Conservation (phyloP, 2,888 invertebrate species). For the Sminthurides aquaticus region DNA sequence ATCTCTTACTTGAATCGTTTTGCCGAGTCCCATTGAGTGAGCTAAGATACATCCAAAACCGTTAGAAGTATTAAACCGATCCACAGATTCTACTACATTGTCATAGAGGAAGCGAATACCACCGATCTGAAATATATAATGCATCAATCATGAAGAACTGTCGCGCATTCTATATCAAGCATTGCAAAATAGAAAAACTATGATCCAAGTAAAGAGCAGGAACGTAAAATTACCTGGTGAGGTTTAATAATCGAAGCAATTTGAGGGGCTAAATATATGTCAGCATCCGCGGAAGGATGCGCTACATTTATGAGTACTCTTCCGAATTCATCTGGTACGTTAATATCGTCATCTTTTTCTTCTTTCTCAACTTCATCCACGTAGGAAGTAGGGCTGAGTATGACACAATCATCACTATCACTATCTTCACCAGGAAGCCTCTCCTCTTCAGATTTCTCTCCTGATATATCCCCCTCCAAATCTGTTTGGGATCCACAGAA, state of each 20-base stretch:
- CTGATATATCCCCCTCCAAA: neutral
- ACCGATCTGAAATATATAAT: slow-evolving; percentile 59
- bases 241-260: slow-evolving; percentile 87
- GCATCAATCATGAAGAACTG: neutral
- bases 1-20: slow-evolving; percentile 77
- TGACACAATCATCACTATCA: slow-evolving; percentile 73
- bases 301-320: slow-evolving; percentile 88
- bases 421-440: slow-evolving; percentile 63
- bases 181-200: neutral
- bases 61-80: slow-evolving; percentile 70
- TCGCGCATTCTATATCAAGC: neutral
- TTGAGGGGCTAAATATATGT: slow-evolving; percentile 82
- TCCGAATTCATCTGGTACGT: slow-evolving; percentile 83
- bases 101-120: slow-evolving; percentile 94
- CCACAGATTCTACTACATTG: slow-evolving; percentile 89
- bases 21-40: slow-evolving; percentile 99
- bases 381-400: slow-evolving; percentile 68
- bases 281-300: slow-evolving; percentile 81
- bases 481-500: neutral
- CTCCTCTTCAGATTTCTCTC: slow-evolving; percentile 7
- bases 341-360: slow-evolving; percentile 86
- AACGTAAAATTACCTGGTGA: slow-evolving; percentile 65
- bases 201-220: neutral
- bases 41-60: slow-evolving; percentile 98
- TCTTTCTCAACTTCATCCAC: slow-evolving; percentile 70